Conservation (phyloP, 2,888 invertebrate genomes). For the Meghimatium bilineatum region DNA sequence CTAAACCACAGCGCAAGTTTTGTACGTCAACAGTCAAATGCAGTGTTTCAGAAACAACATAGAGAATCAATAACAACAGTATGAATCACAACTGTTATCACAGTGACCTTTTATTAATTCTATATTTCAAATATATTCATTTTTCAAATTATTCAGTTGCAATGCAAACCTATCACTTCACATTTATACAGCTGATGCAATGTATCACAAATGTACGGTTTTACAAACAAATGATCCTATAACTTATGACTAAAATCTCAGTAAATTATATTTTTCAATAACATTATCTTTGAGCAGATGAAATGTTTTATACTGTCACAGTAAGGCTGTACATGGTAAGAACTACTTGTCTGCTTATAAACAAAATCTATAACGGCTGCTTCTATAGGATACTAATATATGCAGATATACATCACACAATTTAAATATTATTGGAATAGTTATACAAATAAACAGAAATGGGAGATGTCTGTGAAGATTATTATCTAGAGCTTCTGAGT, state of each 20-base stretch:
- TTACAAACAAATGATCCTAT: neutral
- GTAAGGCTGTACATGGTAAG: neutral
- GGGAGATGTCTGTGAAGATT: constrained; percentile 1
- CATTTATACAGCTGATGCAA: constrained; percentile 21
- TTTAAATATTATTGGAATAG: neutral
- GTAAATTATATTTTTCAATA: neutral
- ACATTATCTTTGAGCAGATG: neutral
- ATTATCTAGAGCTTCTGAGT: too few relatives aligned
- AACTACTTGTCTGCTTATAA: too few relatives aligned
- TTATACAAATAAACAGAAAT: neutral
- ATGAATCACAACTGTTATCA: constrained; percentile 11
- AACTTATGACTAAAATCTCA: neutral
- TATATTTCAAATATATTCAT: constrained; percentile 5
- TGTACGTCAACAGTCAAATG: too few relatives aligned
- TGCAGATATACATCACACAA: too few relatives aligned
- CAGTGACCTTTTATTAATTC: constrained; percentile 27
- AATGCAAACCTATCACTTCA: constrained; percentile 14
- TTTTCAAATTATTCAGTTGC: constrained; percentile 3
- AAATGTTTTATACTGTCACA: neutral
- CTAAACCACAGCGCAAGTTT: too few relatives aligned
- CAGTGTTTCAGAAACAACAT: too few relatives aligned
- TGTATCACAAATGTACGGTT: neutral
- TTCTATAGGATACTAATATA: too few relatives aligned
- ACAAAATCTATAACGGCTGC: too few relatives aligned
- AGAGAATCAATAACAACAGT: neutral